Evolutionary conservation across 2,888 invertebrate genomes (phyloP), one percentile per base, ranked within the genome.

Genomic region (Sialis lutaria): DNA sequence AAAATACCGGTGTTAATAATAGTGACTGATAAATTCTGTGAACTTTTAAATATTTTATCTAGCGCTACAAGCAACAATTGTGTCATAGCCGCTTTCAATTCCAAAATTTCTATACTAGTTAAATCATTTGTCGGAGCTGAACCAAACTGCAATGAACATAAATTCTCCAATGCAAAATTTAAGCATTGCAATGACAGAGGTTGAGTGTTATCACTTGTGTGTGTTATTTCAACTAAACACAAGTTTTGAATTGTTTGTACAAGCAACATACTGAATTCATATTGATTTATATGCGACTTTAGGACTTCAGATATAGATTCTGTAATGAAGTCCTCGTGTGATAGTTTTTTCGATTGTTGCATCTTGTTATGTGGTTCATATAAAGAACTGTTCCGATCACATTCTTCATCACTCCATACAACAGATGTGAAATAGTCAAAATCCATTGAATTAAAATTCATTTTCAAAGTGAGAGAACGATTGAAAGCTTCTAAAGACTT

Each of bases 361-460:
- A 64, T 55, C 45, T 63, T 60, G 48, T 67, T 64, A 1, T 65
- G 60, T 0, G 52, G 47, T 40, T 51, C 49, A 8, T 48, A 50
- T 12, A 48, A 37, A n/a, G 48, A 34, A 22, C 40, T 34, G 10
- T 42, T 43, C 7, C 44, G 46, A n/a, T 47, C 32, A 12, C 52
- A 46, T 48, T 70, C 68, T 50, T 68, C 68, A 46, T 68, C 68
- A 53, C 67, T 67, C 6, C 67, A 53, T 0, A 69, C 62, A 1
- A 66, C 65, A 0, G 71, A 69, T 44, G 74, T 72, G 57, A 75
- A 77, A 56, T 77, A 77, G 49, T 74, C 72, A 56, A 77, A 76
- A 56, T 75, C 74, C 61, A 75, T 75, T 43, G 67, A 67, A 33
- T 74, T 72, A n/a, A 73, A 54, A 49, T 68, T 64, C 48, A 75